Evolutionary conservation across 2,113 vertebrate species (phyloP).

Genomic region (Myrmecobius fasciatus): DNA sequence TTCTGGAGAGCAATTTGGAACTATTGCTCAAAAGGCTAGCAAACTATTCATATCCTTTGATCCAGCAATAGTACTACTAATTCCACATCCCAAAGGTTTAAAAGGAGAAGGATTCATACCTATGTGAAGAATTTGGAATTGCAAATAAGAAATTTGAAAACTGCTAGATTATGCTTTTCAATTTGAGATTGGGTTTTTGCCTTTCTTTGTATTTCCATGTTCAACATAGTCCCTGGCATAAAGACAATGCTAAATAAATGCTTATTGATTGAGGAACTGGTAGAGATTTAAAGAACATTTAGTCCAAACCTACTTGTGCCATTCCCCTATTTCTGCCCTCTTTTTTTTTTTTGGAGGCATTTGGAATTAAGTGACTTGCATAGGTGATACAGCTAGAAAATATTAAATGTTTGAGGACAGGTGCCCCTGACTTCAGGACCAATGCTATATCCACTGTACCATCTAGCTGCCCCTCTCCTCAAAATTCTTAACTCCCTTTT

Average conservation of each 20-base stretch:
- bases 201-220: neutral
- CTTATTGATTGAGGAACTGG: neutral
- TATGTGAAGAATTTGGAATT: neutral
- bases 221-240: neutral
- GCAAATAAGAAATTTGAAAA: neutral
- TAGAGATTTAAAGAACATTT: neutral
- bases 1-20: neutral
- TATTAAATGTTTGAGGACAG: no score
- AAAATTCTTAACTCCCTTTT: neutral
- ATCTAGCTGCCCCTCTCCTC: neutral
- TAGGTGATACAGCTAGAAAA: no score
- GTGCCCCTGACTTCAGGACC: no score
- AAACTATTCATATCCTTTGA: neutral
- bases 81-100: neutral
- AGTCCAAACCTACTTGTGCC: neutral
- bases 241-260: neutral
- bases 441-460: no score
- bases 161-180: neutral
- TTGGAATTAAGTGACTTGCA: no score
- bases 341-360: neutral
- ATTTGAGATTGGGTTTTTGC: neutral
- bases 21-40: neutral
- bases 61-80: neutral
- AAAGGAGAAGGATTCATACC: neutral
- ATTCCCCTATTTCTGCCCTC: neutral